Evolutionary conservation across 2,113 vertebrate genomes (phyloP).

Genomic region (Sander vitreus): DNA sequence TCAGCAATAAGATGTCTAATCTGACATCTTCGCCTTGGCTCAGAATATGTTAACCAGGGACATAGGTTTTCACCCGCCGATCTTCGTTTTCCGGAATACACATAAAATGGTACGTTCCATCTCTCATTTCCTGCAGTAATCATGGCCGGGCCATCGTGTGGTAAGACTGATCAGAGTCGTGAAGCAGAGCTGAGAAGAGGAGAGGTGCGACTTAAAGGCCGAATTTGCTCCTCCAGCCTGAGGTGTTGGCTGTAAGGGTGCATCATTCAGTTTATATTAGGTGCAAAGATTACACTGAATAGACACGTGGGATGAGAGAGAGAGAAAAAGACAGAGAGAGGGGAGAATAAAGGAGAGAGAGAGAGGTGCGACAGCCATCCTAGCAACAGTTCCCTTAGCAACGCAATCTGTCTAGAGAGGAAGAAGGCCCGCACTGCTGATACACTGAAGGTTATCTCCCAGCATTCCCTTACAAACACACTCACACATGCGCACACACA

Average conservation of each 20-base stretch:
- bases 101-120: slow-evolving; percentile 2
- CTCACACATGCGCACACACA: slow-evolving; percentile 12
- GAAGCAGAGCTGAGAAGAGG: not conserved
- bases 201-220: slow-evolving; percentile 25
- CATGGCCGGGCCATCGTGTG: not conserved
- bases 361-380: slow-evolving; percentile 72
- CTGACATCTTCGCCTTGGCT: slow-evolving; percentile 20
- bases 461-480: slow-evolving; percentile 59
- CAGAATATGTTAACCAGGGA: not conserved
- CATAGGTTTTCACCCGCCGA: not conserved
- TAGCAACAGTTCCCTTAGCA: slow-evolving; percentile 85
- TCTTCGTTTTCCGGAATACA: not conserved
- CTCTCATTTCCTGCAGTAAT: slow-evolving; percentile 20
- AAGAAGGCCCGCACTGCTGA: slow-evolving; percentile 62
- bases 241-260: slow-evolving; percentile 17
- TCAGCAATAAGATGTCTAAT: slow-evolving; percentile 31
- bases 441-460: slow-evolving; percentile 76
- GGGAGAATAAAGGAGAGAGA: slow-evolving; percentile 29
- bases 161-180: not conserved
- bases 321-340: slow-evolving; percentile 34
- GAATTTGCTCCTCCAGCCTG: slow-evolving; percentile 19
- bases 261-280: slow-evolving; percentile 42
- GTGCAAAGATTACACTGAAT: slow-evolving; percentile 42
- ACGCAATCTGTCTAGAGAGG: slow-evolving; percentile 81
- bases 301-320: slow-evolving; percentile 62